Base-by-base conservation (phyloP, 2,113 vertebrate species). In the Aldabrachelys gigantea region DNA sequence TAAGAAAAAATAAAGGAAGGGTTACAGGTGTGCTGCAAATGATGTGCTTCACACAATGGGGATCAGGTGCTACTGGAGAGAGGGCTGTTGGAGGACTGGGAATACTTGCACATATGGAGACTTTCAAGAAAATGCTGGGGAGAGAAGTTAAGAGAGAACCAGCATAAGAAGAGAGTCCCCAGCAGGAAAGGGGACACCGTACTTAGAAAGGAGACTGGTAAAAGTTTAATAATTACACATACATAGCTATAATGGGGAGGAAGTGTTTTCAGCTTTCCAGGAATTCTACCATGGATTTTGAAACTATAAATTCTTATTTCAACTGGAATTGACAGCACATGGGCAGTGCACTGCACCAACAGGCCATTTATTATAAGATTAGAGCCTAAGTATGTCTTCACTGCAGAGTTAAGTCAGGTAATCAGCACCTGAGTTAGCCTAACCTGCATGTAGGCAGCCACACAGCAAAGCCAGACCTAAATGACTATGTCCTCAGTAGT, bases 181-280 rank as follows among this genome's bases (percentile, higher is more conserved):
- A 38, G 47, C 10, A 92, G 87, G 78, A 93, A 1, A 78, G 72
- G 25, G 86, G 22, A 57, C 29, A 41, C n/a, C 9, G 56, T 89
- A 88, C 44, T 84, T 5, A 3, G 52, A 22, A 95, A 88, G 38
- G 72, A 93, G 83, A 79, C 83, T 88, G 82, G 72, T 47, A 93
- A 80, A 88, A 24, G 81, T 81, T 91, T 87, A 75, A 79, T 93
- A 95, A 95, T 89, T 89, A 93, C 78, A 89, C 0, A 92, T 65
- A 91, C 0, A 0, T 94, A 44, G 85, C 72, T 47, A 56, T 11
- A 85, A 69, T 72, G 86, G 78, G 21, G 56, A 24, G 17, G 41
- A 59, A 79, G 0, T 89, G 85, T 83, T 53, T 91, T 94, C 29
- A 9, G 53, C 14, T 78, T 78, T 53, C 62, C 59, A 80, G 10